These are phyloP conservation scores for Sternotherus odoratus DNA, from an alignment of 2,797 vertebrate species.

Conservation along the genomic window DNA sequence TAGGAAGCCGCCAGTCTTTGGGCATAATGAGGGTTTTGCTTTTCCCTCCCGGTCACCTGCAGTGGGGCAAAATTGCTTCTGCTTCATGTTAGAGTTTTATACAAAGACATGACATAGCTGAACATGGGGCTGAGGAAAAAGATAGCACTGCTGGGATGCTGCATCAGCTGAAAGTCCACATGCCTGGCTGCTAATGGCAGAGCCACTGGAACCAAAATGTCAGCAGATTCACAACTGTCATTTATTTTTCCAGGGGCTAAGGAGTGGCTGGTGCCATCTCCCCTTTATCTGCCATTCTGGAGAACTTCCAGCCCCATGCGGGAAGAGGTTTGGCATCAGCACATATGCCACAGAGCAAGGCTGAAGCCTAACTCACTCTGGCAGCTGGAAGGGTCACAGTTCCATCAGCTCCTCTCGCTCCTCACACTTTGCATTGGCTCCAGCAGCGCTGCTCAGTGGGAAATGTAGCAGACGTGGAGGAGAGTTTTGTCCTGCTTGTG, in stretches of 20 bases:
- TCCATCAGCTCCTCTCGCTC: constrained; percentile 34
- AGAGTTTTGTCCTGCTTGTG: constrained; percentile 63
- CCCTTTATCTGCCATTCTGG: not conserved
- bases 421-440: not conserved
- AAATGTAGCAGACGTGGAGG: constrained; percentile 29
- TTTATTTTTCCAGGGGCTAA: constrained; percentile 5
- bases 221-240: constrained; percentile 63
- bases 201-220: constrained; percentile 51
- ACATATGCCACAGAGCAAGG: not conserved
- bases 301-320: accelerated
- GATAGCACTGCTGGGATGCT: constrained; percentile 26
- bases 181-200: constrained; percentile 39
- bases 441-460: not conserved
- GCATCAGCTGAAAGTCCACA: not conserved
- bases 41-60: constrained; percentile 55
- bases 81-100: constrained; percentile 64
- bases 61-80: constrained; percentile 62
- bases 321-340: not conserved
- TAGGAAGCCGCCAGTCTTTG: not conserved
- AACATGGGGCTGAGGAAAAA: constrained; percentile 50
- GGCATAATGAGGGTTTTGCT: constrained; percentile 46
- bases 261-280: not conserved
- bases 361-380: not conserved
- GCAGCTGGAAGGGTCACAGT: constrained; percentile 35
- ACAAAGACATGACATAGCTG: constrained; percentile 44